Conservation (phyloP, 2,888 invertebrate genomes). For the Philonicus albiceps region DNA sequence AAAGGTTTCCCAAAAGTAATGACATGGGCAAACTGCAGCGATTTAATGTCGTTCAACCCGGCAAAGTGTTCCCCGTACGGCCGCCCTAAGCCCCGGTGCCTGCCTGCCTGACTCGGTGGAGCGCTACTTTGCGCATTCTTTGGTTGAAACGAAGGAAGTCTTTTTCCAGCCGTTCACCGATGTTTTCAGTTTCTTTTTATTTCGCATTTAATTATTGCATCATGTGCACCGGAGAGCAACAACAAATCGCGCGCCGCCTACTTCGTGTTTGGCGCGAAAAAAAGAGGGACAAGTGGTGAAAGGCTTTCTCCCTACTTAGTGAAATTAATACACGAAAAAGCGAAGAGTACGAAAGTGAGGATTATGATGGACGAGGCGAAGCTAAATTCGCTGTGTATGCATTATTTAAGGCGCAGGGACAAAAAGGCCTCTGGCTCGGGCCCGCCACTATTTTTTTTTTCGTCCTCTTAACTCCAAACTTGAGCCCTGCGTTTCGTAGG, state of each 20-base stretch:
- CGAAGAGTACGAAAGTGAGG: conserved; percentile 21
- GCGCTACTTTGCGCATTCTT: conserved; percentile 13
- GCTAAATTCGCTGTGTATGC: conserved; percentile 29
- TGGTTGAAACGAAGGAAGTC: not conserved
- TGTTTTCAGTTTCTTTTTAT: conserved; percentile 32
- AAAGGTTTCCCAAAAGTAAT: conserved; percentile 44
- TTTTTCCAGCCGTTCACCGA: conserved; percentile 9
- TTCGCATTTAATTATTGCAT: conserved; percentile 42
- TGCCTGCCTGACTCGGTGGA: no score
- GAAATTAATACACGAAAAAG: conserved; percentile 36
- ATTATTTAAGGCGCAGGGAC: conserved; percentile 35
- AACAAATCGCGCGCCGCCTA: not conserved
- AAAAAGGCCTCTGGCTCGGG: conserved; percentile 25
- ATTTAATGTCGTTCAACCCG: conserved; percentile 42
- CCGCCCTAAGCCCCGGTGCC: not conserved
- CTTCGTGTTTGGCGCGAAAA: not conserved
- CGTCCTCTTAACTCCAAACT: conserved; percentile 35
- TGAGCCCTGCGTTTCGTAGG: not conserved
- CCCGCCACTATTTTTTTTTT: conserved; percentile 3
- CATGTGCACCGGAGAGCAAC: conserved; percentile 29
- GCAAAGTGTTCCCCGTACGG: not conserved
- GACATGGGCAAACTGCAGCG: conserved; percentile 33
- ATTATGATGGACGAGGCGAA: conserved; percentile 32
- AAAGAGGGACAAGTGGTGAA: conserved; percentile 2
- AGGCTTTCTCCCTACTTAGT: conserved; percentile 32